Conservation (phyloP, 2,113 vertebrate species). For the Chionis minor region DNA sequence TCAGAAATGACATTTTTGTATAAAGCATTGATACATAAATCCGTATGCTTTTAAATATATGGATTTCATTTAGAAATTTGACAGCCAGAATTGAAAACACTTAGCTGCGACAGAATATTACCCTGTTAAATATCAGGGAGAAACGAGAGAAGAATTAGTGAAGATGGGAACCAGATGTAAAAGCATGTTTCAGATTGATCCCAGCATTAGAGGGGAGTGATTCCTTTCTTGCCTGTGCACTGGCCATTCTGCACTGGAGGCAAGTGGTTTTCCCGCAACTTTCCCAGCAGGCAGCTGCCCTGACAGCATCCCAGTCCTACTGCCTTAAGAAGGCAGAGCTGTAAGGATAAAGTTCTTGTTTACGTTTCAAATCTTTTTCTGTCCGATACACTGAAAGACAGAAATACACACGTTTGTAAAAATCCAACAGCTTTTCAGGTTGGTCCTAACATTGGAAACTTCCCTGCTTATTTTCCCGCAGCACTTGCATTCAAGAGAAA, state of each 20-base stretch:
- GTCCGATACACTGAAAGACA: background rate
- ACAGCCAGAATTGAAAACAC: constrained; percentile 32
- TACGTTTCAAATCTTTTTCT: background rate
- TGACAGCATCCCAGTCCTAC: background rate
- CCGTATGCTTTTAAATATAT: background rate
- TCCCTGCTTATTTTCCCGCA: background rate
- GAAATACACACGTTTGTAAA: background rate
- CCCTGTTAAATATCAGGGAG: background rate
- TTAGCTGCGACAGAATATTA: constrained; percentile 4
- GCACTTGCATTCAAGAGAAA: background rate
- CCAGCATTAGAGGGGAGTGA: background rate
- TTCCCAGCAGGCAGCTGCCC: background rate
- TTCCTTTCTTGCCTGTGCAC: background rate
- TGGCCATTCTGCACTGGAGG: background rate
- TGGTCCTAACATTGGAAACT: accelerated
- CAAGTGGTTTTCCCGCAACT: background rate
- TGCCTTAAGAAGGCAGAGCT: background rate
- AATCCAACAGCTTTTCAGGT: background rate
- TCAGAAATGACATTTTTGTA: background rate
- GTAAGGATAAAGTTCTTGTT: background rate
- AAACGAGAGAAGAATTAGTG: background rate
- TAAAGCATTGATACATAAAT: background rate
- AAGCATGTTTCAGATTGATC: background rate
- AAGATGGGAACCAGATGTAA: background rate
- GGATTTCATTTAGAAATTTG: constrained; percentile 1